Base-by-base conservation (phyloP, 2,797 vertebrate species). In the Avahi laniger region DNA sequence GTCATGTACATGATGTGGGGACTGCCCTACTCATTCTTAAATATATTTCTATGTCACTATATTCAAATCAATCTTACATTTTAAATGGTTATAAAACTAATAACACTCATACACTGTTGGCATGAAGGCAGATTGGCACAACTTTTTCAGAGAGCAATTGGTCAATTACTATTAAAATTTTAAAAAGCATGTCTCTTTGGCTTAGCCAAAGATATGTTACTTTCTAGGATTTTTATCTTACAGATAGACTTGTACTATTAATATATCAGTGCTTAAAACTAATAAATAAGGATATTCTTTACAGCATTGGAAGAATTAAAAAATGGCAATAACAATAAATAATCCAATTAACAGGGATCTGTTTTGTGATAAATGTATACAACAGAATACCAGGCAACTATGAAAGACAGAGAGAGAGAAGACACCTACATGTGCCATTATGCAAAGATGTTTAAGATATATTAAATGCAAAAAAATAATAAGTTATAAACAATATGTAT, bases 71-170 rank as follows among this genome's bases (percentile, higher is more conserved):
- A 81, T 65, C 63, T 84, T 80, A 79, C 33, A 80, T 92, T 87
- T 85, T 63, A 78, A 94, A n/a, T 78, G 48, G 35, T 69, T 79
- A 59, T 69, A 88, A 93, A 96, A 78, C 48, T 41, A 89, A 54
- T 30, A 87, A 30, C 35, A 70, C 15, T 48, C 61, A 54, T 17
- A n/a, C 10, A 30, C 7, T 22, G 1, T 79, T 94, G 35, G 46
- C 73, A 22, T 26, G 79, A 61, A 88, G 35, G 35, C 9, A 43
- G 30, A 83, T 26, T 67, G 61, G 35, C 33, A 30, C 41, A 93
- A 33, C 5, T 30, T 92, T 90, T 92, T 69, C 75, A 90, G 70
- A 73, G 4, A 28, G 48, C 13, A 41, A 20, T 24, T 76, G 76
- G n/a, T 57, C 82, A 43, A 11, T 35, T 78, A 35, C 24, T 86